phyloP scores from a whole-genome alignment of 1,140 invertebrate genomes.

The Diplogasteroides magnus region DNA sequence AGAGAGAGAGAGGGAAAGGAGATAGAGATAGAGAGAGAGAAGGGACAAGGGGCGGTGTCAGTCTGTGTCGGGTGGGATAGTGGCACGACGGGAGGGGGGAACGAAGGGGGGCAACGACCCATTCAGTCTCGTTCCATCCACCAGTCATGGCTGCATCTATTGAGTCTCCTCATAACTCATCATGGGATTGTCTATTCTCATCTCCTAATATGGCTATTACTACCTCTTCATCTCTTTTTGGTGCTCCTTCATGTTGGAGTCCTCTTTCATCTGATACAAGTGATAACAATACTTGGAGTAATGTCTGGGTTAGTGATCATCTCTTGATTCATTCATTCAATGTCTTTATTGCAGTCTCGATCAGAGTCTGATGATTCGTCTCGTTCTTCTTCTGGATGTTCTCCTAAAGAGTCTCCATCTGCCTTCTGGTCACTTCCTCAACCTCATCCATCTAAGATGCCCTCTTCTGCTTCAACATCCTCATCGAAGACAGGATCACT shows the following conservation, averaged over 20 bases:
- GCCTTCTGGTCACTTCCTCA: background rate
- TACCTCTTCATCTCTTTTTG: background rate
- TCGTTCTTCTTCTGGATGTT: slow-evolving; percentile 7
- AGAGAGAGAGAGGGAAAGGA: background rate
- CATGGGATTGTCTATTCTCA: background rate
- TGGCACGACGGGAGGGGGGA: background rate
- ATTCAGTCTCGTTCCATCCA: background rate
- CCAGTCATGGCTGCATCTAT: no score
- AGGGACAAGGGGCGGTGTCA: no score
- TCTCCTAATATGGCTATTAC: slow-evolving; percentile 9
- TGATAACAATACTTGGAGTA: background rate
- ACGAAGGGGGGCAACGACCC: slow-evolving; percentile 11
- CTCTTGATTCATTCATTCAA: background rate
- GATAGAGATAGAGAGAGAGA: background rate
- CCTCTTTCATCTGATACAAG: background rate
- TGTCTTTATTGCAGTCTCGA: background rate
- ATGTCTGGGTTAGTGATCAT: background rate
- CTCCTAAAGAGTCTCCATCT: background rate
- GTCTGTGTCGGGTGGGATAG: no score
- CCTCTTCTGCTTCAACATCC: slow-evolving; percentile 9
- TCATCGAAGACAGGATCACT: background rate
- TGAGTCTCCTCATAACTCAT: no score
- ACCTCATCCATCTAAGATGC: background rate
- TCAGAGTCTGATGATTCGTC: background rate
- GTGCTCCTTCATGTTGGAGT: background rate